phyloP scores from a whole-genome alignment of 2,888 invertebrate species.

The Phrixothrix hirtus region DNA sequence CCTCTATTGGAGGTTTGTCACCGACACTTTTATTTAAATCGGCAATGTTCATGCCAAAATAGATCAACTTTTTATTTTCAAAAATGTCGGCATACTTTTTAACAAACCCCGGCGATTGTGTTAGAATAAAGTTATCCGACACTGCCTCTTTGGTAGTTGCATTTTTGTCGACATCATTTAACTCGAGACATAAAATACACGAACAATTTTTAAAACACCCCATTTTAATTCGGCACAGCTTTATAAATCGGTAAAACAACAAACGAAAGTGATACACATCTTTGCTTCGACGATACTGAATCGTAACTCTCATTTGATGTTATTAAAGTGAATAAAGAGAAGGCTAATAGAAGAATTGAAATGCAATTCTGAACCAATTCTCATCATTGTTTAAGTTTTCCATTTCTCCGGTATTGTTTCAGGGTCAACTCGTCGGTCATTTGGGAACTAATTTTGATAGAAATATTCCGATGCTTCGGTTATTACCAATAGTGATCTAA shows the following conservation, averaged over 20 bases:
- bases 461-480: background rate
- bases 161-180: conserved; percentile 65
- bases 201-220: conserved; percentile 73
- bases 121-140: conserved; percentile 59
- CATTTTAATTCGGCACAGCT: conserved; percentile 54
- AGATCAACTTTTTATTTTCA: conserved; percentile 58
- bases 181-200: conserved; percentile 75
- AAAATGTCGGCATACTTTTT: conserved; percentile 47
- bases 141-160: conserved; percentile 49
- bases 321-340: conserved; percentile 32
- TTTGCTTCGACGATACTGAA: conserved; percentile 7
- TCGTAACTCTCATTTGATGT: background rate
- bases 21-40: conserved; percentile 34
- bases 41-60: conserved; percentile 62
- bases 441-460: background rate
- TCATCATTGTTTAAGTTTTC: conserved; percentile 51
- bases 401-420: conserved; percentile 17
- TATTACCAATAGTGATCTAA: no score
- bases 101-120: conserved; percentile 59
- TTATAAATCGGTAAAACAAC: no score
- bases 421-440: no score
- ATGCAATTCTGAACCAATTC: conserved; percentile 49
- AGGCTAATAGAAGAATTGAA: conserved; percentile 39
- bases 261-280: conserved; percentile 17
- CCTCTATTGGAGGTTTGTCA: no score